Conservation (phyloP, 2,113 vertebrate species). For the Columba janthina region DNA sequence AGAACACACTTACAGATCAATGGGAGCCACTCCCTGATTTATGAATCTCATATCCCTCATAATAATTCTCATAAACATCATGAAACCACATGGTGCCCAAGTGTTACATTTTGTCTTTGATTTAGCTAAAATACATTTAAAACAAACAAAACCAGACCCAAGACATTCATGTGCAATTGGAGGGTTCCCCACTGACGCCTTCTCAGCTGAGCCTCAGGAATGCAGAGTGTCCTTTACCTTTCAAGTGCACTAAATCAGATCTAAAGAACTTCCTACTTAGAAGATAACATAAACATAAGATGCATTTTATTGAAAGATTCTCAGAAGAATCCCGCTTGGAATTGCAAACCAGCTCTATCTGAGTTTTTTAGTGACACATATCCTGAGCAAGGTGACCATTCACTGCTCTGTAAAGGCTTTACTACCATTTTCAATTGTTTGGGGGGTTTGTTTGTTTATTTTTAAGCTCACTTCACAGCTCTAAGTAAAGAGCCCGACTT, state of each 20-base stretch:
- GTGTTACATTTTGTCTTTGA: background rate
- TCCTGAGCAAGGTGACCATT: background rate
- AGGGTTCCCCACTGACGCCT: background rate
- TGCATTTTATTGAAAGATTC: background rate
- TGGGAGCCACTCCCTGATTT: background rate
- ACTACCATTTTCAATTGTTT: background rate
- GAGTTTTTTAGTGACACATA: background rate
- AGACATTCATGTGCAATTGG: background rate
- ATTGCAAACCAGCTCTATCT: background rate
- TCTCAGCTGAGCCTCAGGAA: background rate
- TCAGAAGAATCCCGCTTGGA: background rate
- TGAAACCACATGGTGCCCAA: conserved; percentile 35
- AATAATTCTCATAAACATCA: background rate
- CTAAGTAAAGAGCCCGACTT: background rate
- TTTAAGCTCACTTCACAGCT: background rate
- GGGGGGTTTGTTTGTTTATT: background rate
- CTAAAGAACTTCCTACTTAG: background rate
- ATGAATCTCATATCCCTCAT: background rate
- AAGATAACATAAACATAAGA: background rate
- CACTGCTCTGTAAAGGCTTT: background rate
- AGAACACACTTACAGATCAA: background rate
- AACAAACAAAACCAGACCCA: conserved; percentile 1
- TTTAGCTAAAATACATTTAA: background rate
- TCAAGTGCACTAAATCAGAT: background rate
- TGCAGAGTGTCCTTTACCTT: background rate